phyloP scores from a whole-genome alignment of 1,140 invertebrate genomes.

The Reticulitermes speratus region DNA sequence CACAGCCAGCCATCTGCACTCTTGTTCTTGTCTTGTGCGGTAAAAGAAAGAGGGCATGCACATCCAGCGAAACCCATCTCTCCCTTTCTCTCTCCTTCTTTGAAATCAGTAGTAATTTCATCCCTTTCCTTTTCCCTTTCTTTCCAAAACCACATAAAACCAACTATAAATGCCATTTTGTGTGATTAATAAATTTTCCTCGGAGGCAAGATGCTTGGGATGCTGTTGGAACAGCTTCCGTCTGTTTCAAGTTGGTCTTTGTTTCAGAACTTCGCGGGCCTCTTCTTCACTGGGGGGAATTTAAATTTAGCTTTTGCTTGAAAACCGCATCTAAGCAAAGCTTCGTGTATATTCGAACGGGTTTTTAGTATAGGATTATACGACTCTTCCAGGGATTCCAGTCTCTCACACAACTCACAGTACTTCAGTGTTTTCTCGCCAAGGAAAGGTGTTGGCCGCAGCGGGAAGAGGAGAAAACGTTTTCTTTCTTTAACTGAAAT shows the following conservation, averaged over 20 bases:
- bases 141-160: conserved; percentile 17
- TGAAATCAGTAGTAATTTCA: not conserved
- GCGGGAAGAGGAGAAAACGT: not conserved
- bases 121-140: not conserved
- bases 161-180: conserved; percentile 32
- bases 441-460: not conserved
- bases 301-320: conserved; percentile 26
- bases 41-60: not conserved
- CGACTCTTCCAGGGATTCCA: conserved; percentile 29
- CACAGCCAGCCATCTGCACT: not conserved
- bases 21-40: not conserved
- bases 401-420: not conserved
- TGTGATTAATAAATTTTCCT: conserved; percentile 33
- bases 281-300: conserved; percentile 7
- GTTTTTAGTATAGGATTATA: conserved; percentile 29
- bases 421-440: not conserved
- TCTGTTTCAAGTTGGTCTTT: conserved; percentile 27
- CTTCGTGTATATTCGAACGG: conserved; percentile 27
- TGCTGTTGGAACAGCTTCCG: conserved; percentile 22
- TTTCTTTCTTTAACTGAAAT: not conserved
- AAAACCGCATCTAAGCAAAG: conserved; percentile 16
- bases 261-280: conserved; percentile 15
- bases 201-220: conserved; percentile 1
- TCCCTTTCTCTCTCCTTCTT: not conserved
- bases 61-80: not conserved